Conservation (phyloP, 1,140 invertebrate genomes). For the Ceratoteleas bidentatus region DNA sequence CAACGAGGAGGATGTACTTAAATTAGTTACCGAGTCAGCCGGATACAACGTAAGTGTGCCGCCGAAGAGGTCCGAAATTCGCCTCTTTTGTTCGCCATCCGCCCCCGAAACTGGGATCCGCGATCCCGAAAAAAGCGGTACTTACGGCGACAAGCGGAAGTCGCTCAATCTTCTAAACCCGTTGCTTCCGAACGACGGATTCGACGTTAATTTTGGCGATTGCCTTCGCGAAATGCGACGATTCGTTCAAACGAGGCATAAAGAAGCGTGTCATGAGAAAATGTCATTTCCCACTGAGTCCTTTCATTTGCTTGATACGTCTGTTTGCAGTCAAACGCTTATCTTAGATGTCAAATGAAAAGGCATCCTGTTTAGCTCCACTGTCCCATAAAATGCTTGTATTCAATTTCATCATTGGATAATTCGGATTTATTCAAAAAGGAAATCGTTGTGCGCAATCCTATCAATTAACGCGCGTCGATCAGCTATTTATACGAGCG, state of each 20-base stretch:
- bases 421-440: not conserved
- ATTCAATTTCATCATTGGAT: conserved; percentile 6
- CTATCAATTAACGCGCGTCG: not conserved
- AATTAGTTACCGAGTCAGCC: conserved; percentile 42
- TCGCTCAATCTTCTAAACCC: too few relatives aligned
- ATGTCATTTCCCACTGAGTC: conserved; percentile 21
- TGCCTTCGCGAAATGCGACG: not conserved
- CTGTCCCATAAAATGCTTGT: conserved; percentile 9
- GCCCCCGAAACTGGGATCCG: too few relatives aligned
- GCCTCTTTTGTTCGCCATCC: not conserved
- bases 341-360: conserved; percentile 35
- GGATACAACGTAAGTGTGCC: conserved; percentile 32
- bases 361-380: conserved; percentile 25
- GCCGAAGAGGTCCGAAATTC: not conserved
- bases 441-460: not conserved
- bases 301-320: conserved; percentile 24
- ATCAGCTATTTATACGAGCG: not conserved
- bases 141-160: too few relatives aligned
- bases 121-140: too few relatives aligned
- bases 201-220: too few relatives aligned
- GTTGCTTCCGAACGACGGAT: too few relatives aligned
- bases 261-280: conserved; percentile 12
- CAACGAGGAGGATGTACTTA: conserved; percentile 52
- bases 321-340: conserved; percentile 43
- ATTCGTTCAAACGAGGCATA: not conserved